Evolutionary conservation across 2,888 invertebrate genomes (phyloP), one percentile per base, ranked within the genome.

Genomic region (Timema podura): DNA sequence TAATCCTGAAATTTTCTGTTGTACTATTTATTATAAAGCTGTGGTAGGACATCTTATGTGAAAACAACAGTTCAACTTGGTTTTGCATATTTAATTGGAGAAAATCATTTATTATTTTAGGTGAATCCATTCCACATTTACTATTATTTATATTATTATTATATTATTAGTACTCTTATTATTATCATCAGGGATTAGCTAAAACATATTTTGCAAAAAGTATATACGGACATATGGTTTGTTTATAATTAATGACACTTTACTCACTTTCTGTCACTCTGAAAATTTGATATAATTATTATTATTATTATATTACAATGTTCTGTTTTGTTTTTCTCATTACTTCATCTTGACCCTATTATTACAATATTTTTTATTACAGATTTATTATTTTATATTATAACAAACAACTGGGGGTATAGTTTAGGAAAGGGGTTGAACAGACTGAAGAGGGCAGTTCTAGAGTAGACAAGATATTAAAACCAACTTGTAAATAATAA

Each of bases 211-310:
- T 30, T 30, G 30, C 30, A 30, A 30, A 30, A 30, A 30, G 30
- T 30, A 64, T 61, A 64, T 47, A 48, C 48, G 64, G 45, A 70
- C 59, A 70, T 30, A 30, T 30, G 44, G 48, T 59, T 66, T 64
- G 54, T 71, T 68, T 67, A 47, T 65, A 72, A 70, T 70, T 45
- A 70, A 67, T 72, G 68, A 71, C 70, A 70, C 65, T 70, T 72
- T 72, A 70, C 68, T 72, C 68, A 70, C 46, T 72, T 70, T 54
- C 61, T 70, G 68, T 68, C 70, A 68, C 68, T 68, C 68, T 72
- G 72, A 72, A 70, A 70, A 72, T 68, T 72, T 72, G 65, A 70
- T 72, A 72, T 72, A 70, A 70, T 72, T 70, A 68, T 71, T 71
- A 71, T 70, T 72, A 72, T 72, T 71, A 71, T 70, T 72, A 72